Base-by-base conservation (phyloP, 2,797 vertebrate genomes). In the Monodelphis domestica region DNA sequence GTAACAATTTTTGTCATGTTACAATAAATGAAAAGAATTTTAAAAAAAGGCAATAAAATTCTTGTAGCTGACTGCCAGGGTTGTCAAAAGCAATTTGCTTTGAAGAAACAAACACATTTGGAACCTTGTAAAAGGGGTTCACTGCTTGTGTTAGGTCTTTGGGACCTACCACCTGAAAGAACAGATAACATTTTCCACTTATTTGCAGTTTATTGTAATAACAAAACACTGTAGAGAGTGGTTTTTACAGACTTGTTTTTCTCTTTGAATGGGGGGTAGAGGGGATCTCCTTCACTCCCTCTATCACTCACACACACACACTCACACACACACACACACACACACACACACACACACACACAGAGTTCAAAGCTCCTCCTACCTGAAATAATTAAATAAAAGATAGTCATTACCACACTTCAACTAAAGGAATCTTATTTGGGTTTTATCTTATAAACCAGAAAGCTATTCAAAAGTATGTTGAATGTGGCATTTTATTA, bases 1-100 rank as follows among this genome's bases (percentile, higher is more conserved):
- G 98, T 95, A 98, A 96, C 97, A 98, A 98, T 98, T 98, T 97
- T 98, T 98, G 98, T 98, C 97, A 89, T 96, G 97, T 97, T 98
- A 98, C 95, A 97, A 98, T 96, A 98, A 98, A 97, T 97, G 97
- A 98, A 96, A 97, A 97, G 97, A 97, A 98, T 98, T 98, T 97
- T 96, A 97, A 93, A 97, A 98, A 98, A 50, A 96, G 96, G 97
- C 97, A 98, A 90, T 96, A 97, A 96, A 97, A 97, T 96, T 96
- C 88, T 90, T 95, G 90, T 95, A 91, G 90, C 4, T 92, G 78
- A 96, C 91, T 92, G 91, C 95, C 93, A 96, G 97, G 89, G 30
- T 89, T 98, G 98, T 98, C 98, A 97, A 51, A 98, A 98, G 55
- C 84, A 95, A 98, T 97, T 97, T 30, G 45, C 94, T 98, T 92